These are phyloP conservation scores for Polyergus mexicanus DNA, from an alignment of 1,140 invertebrate species.

Conservation along the genomic window DNA sequence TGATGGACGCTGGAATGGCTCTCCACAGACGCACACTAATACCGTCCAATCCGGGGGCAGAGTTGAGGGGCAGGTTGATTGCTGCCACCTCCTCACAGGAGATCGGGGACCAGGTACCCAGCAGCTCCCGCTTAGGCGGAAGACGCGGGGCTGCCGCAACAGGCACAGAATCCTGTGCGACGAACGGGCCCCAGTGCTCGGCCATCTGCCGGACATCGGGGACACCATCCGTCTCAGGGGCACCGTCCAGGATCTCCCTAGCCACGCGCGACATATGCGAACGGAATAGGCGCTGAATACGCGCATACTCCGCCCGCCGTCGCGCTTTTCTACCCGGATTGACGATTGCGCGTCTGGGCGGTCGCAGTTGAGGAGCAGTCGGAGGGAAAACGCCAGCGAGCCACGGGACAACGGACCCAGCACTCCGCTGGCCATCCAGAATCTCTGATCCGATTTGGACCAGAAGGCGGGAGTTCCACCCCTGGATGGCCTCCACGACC, in stretches of 20 bases:
- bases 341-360: background rate
- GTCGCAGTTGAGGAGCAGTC: background rate
- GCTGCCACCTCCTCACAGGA: background rate
- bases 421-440: background rate
- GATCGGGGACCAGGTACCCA: background rate
- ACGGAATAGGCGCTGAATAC: slow-evolving; percentile 2
- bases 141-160: background rate
- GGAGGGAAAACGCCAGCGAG: background rate
- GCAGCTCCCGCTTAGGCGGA: background rate
- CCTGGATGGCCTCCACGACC: background rate
- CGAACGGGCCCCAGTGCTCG: slow-evolving; percentile 15
- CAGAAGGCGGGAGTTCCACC: background rate
- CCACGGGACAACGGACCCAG: background rate
- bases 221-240: background rate
- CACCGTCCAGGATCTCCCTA: slow-evolving; percentile 12
- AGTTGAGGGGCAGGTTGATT: slow-evolving; percentile 1
- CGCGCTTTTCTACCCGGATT: background rate
- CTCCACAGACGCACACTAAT: slow-evolving; percentile 42
- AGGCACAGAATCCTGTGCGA: background rate
- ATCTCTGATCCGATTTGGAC: background rate
- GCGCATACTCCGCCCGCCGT: slow-evolving; percentile 16
- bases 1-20: slow-evolving; percentile 19
- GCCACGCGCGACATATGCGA: slow-evolving; percentile 18
- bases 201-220: background rate
- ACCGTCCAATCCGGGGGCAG: slow-evolving; percentile 59